Conservation (phyloP, 1,140 invertebrate species). For the Oryzaephilus surinamensis region DNA sequence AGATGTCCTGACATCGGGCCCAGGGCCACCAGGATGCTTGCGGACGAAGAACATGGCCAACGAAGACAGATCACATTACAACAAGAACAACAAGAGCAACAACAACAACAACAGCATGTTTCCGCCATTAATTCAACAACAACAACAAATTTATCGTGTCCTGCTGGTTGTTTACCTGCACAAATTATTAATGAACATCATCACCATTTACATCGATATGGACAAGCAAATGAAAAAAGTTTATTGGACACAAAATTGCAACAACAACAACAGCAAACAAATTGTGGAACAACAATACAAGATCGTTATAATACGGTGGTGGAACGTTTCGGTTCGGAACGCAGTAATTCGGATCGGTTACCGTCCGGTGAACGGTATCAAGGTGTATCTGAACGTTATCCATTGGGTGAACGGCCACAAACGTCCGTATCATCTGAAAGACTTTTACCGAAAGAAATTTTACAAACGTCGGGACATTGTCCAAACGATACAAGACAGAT, state of each 20-base stretch:
- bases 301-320: constrained; percentile 10
- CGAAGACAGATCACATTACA: constrained; percentile 29
- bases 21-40: constrained; percentile 36
- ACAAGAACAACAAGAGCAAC: constrained; percentile 12
- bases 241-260: constrained; percentile 13
- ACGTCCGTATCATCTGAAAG: constrained; percentile 27
- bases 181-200: too few species aligned
- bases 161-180: constrained; percentile 27
- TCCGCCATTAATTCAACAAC: constrained; percentile 11
- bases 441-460: constrained; percentile 15
- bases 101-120: constrained; percentile 15
- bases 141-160: constrained; percentile 15
- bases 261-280: background rate
- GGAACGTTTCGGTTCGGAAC: constrained; percentile 24
- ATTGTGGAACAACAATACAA: background rate
- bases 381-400: constrained; percentile 32
- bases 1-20: constrained; percentile 39
- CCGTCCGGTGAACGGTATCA: constrained; percentile 30
- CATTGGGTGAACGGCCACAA: constrained; percentile 30
- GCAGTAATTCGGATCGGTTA: constrained; percentile 28
- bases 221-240: constrained; percentile 16
- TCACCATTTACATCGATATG: constrained; percentile 16
- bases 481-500: constrained; percentile 8
- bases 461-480: constrained; percentile 9
- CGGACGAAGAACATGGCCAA: constrained; percentile 33